Percentiles rank a stretch among this genome's conserved stretches.
Conservation (phyloP, 2,888 invertebrate genomes). For the Biston stratarius region DNA sequence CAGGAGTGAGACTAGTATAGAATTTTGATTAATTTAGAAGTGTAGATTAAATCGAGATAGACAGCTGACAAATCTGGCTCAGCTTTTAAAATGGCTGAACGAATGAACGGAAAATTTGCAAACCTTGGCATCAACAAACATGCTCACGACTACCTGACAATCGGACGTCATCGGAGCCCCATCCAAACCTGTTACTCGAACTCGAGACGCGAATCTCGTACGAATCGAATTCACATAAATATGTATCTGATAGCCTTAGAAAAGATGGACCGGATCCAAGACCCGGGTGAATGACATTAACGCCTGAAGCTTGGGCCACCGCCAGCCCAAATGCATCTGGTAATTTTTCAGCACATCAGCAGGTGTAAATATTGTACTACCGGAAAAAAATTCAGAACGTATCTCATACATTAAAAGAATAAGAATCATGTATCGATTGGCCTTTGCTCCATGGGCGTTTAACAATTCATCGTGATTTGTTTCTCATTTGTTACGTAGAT, state of each 20-base stretch:
- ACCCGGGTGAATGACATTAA: constrained; percentile 54
- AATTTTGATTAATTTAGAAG: too few relatives aligned
- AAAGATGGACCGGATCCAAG: constrained; percentile 52
- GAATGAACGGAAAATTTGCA: constrained; percentile 9
- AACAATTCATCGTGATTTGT: constrained; percentile 19
- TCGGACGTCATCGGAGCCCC: constrained; percentile 1
- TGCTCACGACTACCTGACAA: constrained; percentile 9
- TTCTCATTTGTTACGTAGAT: constrained; percentile 20
- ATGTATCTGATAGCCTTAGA: constrained; percentile 49
- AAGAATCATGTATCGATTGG: background rate
- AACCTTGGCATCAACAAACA: constrained; percentile 14
- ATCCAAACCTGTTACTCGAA: constrained; percentile 27
- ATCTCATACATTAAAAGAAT: background rate
- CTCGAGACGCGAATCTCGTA: constrained; percentile 21
- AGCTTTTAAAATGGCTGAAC: background rate
- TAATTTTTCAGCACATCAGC: constrained; percentile 40
- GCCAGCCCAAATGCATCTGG: constrained; percentile 43
- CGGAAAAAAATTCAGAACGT: background rate
- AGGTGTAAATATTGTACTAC: constrained; percentile 34
- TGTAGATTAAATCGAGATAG: background rate
- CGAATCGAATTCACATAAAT: constrained; percentile 51
- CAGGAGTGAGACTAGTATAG: too few relatives aligned
- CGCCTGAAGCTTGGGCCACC: constrained; percentile 46
- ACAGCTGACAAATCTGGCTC: background rate
- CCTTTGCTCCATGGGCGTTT: constrained; percentile 18